Evolutionary conservation across 1,140 invertebrate species (phyloP).

Genomic region (Agraylea sexmaculata): DNA sequence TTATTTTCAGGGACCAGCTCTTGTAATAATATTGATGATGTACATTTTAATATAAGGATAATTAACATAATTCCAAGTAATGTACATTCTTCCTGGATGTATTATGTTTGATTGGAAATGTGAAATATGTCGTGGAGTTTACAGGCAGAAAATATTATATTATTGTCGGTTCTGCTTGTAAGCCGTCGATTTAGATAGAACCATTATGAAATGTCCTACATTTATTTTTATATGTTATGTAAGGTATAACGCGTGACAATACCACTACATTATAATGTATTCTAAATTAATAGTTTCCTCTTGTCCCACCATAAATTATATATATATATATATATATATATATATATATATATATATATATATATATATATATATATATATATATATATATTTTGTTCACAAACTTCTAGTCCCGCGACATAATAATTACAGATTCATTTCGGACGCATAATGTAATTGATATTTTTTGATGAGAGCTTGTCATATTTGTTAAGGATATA

Average conservation of each 20-base stretch:
- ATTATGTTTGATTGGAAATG: too few relatives aligned
- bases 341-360: not conserved
- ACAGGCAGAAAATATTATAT: too few relatives aligned
- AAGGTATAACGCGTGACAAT: constrained; percentile 22
- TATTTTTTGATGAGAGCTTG: constrained; percentile 21
- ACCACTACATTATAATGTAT: constrained; percentile 17
- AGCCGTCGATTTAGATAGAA: too few relatives aligned
- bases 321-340: not conserved
- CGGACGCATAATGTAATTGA: constrained; percentile 4
- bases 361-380: constrained; percentile 3
- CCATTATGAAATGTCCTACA: constrained; percentile 21
- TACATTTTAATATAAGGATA: too few relatives aligned
- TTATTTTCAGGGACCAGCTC: too few relatives aligned
- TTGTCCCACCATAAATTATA: not conserved
- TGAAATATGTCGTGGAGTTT: too few relatives aligned
- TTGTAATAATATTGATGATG: too few relatives aligned
- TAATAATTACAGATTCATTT: not conserved
- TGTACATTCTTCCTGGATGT: too few relatives aligned
- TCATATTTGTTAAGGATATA: constrained; percentile 17
- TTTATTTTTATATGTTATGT: constrained; percentile 22
- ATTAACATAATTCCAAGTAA: too few relatives aligned
- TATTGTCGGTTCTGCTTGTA: too few relatives aligned
- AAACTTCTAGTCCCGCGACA: not conserved
- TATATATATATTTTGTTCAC: constrained; percentile 2
- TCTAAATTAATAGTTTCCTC: constrained; percentile 12